phyloP scores from a whole-genome alignment of 2,797 vertebrate species.

The Cirrhinus molitorella region DNA sequence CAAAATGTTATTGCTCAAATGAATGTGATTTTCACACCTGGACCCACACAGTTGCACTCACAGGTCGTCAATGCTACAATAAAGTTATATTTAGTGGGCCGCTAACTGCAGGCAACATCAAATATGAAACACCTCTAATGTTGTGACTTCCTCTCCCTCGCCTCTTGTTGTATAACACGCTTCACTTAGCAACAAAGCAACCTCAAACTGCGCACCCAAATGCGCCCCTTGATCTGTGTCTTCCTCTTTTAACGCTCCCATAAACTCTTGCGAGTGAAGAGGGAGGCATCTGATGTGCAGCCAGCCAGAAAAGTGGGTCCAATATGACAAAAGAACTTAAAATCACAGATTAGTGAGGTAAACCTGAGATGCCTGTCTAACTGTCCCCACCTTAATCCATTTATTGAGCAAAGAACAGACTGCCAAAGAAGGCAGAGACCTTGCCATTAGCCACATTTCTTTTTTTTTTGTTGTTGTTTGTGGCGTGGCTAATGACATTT shows the following conservation, averaged over 20 bases:
- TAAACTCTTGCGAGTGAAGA: constrained; percentile 50
- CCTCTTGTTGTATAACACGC: constrained; percentile 67
- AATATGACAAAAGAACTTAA: constrained; percentile 71
- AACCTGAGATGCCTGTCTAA: constrained; percentile 21
- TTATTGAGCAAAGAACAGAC: constrained; percentile 38
- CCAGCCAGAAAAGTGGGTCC: constrained; percentile 71
- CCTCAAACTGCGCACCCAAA: constrained; percentile 49
- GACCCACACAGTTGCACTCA: neutral
- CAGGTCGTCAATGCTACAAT: constrained; percentile 15
- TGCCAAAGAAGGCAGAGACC: constrained; percentile 45
- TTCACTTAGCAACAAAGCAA: constrained; percentile 69
- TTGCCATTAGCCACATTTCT: constrained; percentile 45
- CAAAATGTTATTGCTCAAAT: neutral
- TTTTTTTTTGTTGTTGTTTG: constrained; percentile 53
- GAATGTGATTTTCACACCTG: neutral
- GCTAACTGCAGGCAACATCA: constrained; percentile 67
- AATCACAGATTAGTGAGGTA: constrained; percentile 64
- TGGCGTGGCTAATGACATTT: constrained; percentile 57
- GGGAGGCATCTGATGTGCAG: constrained; percentile 63
- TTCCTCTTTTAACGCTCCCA: constrained; percentile 45
- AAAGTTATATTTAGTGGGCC: constrained; percentile 50
- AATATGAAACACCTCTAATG: constrained; percentile 77
- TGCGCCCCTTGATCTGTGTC: constrained; percentile 42
- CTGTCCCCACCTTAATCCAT: constrained; percentile 26
- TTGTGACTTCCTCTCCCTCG: constrained; percentile 63